phyloP scores from a whole-genome alignment of 2,888 invertebrate genomes.

The Elgonia sp. region DNA sequence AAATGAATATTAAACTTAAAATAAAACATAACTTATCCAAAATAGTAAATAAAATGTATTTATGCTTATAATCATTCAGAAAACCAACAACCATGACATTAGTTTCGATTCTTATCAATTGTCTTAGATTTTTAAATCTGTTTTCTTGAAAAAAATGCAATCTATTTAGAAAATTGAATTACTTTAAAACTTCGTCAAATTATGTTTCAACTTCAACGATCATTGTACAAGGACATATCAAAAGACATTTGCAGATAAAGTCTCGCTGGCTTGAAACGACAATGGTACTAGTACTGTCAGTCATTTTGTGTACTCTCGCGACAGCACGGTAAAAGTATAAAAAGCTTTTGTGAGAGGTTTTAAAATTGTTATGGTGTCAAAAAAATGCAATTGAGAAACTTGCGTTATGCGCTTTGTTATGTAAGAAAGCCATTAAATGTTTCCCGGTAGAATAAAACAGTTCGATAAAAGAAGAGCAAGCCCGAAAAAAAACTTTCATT shows the following conservation, averaged over 20 bases:
- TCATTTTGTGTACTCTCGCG: conserved; percentile 49
- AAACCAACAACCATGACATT: too few relatives aligned
- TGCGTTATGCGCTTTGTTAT: conserved; percentile 48
- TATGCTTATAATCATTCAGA: too few relatives aligned
- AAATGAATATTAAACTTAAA: too few relatives aligned
- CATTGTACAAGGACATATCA: conserved; percentile 31
- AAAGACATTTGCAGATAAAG: conserved; percentile 59
- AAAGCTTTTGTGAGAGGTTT: conserved; percentile 58
- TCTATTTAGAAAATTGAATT: not conserved
- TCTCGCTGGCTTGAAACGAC: conserved; percentile 53
- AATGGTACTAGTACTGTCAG: conserved; percentile 52
- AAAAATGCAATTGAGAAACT: conserved; percentile 65
- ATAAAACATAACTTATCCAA: too few relatives aligned
- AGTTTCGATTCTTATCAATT: too few relatives aligned
- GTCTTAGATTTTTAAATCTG: too few relatives aligned
- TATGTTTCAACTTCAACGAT: conserved; percentile 30
- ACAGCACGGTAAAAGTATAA: conserved; percentile 42
- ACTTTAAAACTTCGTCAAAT: conserved; percentile 18
- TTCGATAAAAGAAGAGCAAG: conserved; percentile 58
- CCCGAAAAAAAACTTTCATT: conserved; percentile 54
- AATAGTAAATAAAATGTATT: too few relatives aligned
- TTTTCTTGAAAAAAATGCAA: not conserved
- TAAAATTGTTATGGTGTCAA: conserved; percentile 60
- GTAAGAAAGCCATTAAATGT: conserved; percentile 64
- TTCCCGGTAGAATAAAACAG: conserved; percentile 49